These are phyloP conservation scores for Sialis fuliginosa DNA, from an alignment of 2,888 invertebrate genomes.

Conservation along the genomic window DNA sequence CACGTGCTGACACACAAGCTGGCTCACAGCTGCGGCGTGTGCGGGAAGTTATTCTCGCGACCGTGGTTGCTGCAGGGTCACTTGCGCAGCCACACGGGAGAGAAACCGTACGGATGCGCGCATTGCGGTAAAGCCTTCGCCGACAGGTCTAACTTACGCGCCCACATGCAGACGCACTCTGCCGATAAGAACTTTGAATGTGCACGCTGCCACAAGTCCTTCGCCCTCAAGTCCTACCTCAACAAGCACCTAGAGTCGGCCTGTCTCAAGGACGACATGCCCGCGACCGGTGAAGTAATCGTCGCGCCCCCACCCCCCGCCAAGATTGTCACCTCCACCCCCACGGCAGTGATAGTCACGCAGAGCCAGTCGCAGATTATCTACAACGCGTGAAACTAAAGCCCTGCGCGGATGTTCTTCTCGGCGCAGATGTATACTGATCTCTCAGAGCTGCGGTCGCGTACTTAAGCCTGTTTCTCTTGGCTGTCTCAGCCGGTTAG, in stretches of 20 bases:
- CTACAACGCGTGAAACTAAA: background rate
- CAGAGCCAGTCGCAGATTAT: background rate
- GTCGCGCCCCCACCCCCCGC: background rate
- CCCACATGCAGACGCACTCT: conserved; percentile 90
- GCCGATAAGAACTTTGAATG: conserved; percentile 81
- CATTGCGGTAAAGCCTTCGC: conserved; percentile 91
- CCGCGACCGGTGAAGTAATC: conserved; percentile 10
- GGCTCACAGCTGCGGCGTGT: conserved; percentile 78
- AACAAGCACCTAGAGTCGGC: conserved; percentile 89
- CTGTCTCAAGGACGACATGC: conserved; percentile 47
- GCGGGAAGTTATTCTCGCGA: conserved; percentile 86
- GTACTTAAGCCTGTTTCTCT: too few species aligned
- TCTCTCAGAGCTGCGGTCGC: too few species aligned
- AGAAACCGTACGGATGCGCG: conserved; percentile 87
- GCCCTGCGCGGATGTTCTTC: background rate
- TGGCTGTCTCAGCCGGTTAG: too few species aligned
- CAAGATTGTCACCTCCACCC: background rate
- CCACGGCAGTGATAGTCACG: background rate
- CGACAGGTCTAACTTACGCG: conserved; percentile 80
- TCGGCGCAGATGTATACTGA: background rate
- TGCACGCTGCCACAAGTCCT: conserved; percentile 71
- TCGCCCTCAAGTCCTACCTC: conserved; percentile 86
- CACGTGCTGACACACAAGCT: conserved; percentile 84
- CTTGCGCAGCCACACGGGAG: conserved; percentile 77
- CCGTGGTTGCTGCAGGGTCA: conserved; percentile 90